These are phyloP conservation scores for Vidua chalybeata DNA, from an alignment of 2,113 vertebrate genomes.

Conservation along the genomic window DNA sequence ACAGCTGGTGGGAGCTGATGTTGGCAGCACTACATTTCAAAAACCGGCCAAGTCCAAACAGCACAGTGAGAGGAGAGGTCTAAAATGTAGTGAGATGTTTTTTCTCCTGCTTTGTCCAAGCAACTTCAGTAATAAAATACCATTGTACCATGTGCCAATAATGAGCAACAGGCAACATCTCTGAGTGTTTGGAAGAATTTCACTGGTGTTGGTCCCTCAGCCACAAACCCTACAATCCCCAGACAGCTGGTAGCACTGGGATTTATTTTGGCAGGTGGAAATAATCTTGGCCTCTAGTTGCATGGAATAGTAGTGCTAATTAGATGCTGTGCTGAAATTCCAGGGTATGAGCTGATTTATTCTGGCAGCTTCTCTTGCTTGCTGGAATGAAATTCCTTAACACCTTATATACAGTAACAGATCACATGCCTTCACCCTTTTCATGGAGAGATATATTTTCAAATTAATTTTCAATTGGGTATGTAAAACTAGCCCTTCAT, in stretches of 20 bases:
- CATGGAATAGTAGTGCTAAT: not conserved
- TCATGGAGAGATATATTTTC: not conserved
- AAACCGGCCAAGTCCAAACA: not conserved
- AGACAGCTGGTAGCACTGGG: not conserved
- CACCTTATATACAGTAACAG: not conserved
- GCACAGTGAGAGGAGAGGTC: not conserved
- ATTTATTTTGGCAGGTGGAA: not conserved
- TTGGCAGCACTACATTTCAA: not conserved
- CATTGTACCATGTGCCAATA: not conserved
- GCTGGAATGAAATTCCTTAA: not conserved
- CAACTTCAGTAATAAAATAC: not conserved
- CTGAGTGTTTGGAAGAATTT: not conserved
- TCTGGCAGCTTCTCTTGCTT: not conserved
- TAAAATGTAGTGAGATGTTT: not conserved
- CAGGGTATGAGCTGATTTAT: not conserved
- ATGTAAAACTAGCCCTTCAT: not conserved
- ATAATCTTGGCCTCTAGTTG: not conserved
- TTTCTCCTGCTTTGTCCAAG: not conserved
- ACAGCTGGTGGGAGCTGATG: not conserved
- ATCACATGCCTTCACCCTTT: not conserved
- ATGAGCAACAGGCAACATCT: not conserved
- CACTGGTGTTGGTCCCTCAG: not conserved
- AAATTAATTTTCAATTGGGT: not conserved
- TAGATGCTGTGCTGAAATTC: constrained; percentile 4
- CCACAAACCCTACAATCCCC: not conserved